phyloP scores from a whole-genome alignment of 2,797 vertebrate genomes.

The Scyliorhinus canicula region DNA sequence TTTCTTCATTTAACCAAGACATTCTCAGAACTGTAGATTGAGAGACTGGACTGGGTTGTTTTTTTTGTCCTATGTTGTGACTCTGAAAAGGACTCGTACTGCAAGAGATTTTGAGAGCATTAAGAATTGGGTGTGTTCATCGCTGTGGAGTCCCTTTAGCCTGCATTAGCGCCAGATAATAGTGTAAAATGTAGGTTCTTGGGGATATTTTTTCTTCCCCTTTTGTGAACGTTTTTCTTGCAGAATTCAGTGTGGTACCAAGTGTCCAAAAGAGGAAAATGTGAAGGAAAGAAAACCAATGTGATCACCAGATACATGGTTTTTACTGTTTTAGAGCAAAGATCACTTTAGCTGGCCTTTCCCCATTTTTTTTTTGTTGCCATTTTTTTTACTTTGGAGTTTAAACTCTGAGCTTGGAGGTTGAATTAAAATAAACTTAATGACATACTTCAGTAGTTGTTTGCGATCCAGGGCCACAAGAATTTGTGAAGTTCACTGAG shows the following conservation, averaged over 20 bases:
- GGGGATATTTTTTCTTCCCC: not conserved
- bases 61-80: slow-evolving; percentile 2
- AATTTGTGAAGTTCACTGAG: slow-evolving; percentile 27
- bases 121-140: slow-evolving; percentile 47
- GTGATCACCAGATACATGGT: not conserved
- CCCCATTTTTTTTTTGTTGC: not conserved
- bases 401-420: not conserved
- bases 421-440: not conserved
- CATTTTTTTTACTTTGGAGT: not conserved
- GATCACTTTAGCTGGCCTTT: not conserved
- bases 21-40: slow-evolving; percentile 62
- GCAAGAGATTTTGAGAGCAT: slow-evolving; percentile 64
- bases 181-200: slow-evolving; percentile 18
- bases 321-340: not conserved
- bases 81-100: slow-evolving; percentile 50
- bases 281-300: slow-evolving; percentile 36
- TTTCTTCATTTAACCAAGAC: slow-evolving; percentile 67
- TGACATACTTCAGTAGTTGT: not conserved
- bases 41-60: slow-evolving; percentile 42
- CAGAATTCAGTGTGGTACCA: slow-evolving; percentile 48
- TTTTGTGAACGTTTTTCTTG: slow-evolving; percentile 26
- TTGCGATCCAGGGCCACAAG: not conserved
- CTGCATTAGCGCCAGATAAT: not conserved
- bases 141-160: slow-evolving; percentile 26
- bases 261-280: slow-evolving; percentile 11